Evolutionary conservation across 2,113 vertebrate genomes (phyloP), one percentile per base, ranked within the genome.

Genomic region (Pycnonotus jocosus): DNA sequence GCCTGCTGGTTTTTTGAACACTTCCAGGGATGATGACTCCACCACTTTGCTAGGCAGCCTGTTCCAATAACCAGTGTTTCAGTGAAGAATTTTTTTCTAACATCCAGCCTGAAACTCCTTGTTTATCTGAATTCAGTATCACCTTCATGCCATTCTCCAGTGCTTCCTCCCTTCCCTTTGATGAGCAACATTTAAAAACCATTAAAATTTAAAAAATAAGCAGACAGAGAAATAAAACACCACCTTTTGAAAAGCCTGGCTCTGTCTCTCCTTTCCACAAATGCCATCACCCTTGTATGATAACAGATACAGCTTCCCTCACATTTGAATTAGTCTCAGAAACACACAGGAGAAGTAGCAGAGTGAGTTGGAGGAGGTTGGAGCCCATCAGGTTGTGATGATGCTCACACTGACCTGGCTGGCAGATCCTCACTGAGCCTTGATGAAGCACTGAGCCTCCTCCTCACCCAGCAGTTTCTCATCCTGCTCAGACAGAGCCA

Each of bases 401-500:
- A 28, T 88, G 74, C 44, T 15, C 65, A 15, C 11, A 0, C 3
- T 37, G 81, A 21, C 33, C 48, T 0, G 0, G 16, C 33, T 51
- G 77, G 40, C 54, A 61, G 28, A 13, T 33, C 33, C 77, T 65
- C 58, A 53, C 22, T 9, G 44, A 23, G 50, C 42, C 65, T 24
- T 33, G 33, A 60, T 57, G 54, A 45, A 14, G 12, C 54, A n/a
- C 48, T 0, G 0, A 48, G 56, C 0, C 18, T 37, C 57, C 40
- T 80, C 53, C 54, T 35, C 71, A 45, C 9, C 0, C 0, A 14
- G 58, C 40, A 48, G 37, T 5, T 89, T 61, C 47, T 90, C 65
- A 13, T 38, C 56, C 37, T 24, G 33, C 44, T 79, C 70, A 80
- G 78, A 28, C 6, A 3, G 13, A 62, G 60, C 5, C 20, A 54